Conservation (phyloP, 2,888 invertebrate species). For the Charanyca ferruginea region DNA sequence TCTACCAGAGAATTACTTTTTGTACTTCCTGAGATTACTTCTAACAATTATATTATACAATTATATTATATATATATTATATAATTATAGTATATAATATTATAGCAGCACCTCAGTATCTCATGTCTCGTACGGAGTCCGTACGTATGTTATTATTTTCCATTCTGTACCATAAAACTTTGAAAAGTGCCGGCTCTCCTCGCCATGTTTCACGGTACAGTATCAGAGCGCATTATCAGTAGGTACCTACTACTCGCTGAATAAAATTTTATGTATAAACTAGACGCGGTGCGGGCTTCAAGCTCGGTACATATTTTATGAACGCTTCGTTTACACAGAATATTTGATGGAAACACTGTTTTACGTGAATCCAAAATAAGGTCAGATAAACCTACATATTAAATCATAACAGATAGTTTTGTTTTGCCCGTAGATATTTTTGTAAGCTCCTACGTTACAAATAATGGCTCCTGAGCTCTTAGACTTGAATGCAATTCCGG, state of each 20-base stretch:
- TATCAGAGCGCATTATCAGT: constrained; percentile 61
- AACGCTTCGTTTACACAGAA: constrained; percentile 80
- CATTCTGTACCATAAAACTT: constrained; percentile 39
- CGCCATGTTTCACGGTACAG: constrained; percentile 56
- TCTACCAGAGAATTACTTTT: too few species aligned
- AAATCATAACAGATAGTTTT: constrained; percentile 34
- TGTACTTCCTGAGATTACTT: too few species aligned
- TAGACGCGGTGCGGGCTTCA: constrained; percentile 58
- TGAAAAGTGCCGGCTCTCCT: constrained; percentile 30
- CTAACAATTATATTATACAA: too few species aligned
- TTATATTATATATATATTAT: too few species aligned
- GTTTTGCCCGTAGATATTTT: not conserved
- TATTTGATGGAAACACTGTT: constrained; percentile 77
- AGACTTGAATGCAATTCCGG: constrained; percentile 33
- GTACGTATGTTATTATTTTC: constrained; percentile 9
- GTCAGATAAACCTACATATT: constrained; percentile 58
- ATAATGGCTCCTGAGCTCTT: constrained; percentile 17
- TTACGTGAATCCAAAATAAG: constrained; percentile 67
- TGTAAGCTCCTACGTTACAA: constrained; percentile 20
- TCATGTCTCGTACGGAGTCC: too few species aligned
- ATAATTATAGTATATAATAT: too few species aligned
- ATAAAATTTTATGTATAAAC: constrained; percentile 70
- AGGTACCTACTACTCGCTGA: constrained; percentile 53
- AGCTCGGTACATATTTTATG: constrained; percentile 81
- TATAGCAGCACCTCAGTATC: not conserved